These are phyloP conservation scores for Xenops minutus DNA, from an alignment of 2,797 vertebrate species.

Conservation along the genomic window DNA sequence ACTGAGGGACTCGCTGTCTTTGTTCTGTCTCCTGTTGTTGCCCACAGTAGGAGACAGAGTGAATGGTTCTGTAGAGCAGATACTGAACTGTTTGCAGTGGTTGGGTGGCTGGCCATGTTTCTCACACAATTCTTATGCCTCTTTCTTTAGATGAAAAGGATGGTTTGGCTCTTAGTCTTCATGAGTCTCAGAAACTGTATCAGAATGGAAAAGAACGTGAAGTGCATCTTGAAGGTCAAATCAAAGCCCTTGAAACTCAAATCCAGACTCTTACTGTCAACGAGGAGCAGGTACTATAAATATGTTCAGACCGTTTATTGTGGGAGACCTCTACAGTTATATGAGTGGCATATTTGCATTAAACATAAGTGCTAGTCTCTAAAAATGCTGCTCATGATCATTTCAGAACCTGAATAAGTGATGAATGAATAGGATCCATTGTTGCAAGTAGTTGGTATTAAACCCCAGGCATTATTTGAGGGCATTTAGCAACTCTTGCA, in stretches of 20 bases:
- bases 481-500: background rate
- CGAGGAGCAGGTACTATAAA: constrained; percentile 84
- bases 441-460: background rate
- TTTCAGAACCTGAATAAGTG: background rate
- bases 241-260: constrained; percentile 85
- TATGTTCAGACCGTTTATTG: background rate
- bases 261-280: constrained; percentile 81
- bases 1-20: background rate
- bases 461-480: background rate
- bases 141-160: constrained; percentile 88
- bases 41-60: background rate
- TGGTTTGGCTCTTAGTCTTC: constrained; percentile 85
- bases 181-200: constrained; percentile 84
- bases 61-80: background rate
- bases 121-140: background rate
- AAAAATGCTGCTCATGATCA: background rate
- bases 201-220: constrained; percentile 86
- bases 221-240: constrained; percentile 83
- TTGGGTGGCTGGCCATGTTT: background rate
- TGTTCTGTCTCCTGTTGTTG: background rate
- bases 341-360: background rate
- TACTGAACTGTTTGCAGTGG: background rate
- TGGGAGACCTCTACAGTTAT: background rate
- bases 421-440: background rate
- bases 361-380: background rate